phyloP scores from a whole-genome alignment of 1,140 invertebrate species.

The Agrilus planipennis region DNA sequence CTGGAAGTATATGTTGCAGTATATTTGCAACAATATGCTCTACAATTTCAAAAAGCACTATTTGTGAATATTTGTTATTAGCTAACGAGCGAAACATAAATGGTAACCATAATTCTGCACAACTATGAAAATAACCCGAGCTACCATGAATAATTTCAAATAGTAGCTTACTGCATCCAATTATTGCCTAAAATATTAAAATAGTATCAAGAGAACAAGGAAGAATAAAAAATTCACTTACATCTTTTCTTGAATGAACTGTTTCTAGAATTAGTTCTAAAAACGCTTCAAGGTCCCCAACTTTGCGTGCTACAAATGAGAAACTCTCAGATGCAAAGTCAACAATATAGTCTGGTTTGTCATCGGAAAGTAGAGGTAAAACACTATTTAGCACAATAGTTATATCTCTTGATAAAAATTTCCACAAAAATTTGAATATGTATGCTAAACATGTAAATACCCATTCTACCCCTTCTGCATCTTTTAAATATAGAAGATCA shows the following conservation, averaged over 20 bases:
- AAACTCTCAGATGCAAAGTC: slow-evolving; percentile 92
- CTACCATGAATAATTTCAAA: slow-evolving; percentile 79
- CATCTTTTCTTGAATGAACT: slow-evolving; percentile 51
- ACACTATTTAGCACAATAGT: slow-evolving; percentile 59
- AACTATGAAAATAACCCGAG: slow-evolving; percentile 69
- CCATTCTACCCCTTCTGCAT: slow-evolving; percentile 72
- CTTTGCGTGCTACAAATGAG: slow-evolving; percentile 81
- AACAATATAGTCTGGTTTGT: slow-evolving; percentile 66
- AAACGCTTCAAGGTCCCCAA: slow-evolving; percentile 66
- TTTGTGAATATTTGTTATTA: slow-evolving; percentile 39
- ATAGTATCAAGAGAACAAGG: slow-evolving; percentile 3
- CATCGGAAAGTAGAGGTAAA: slow-evolving; percentile 58
- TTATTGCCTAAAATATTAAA: slow-evolving; percentile 39
- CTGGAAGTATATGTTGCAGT: slow-evolving; percentile 41
- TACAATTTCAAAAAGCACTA: slow-evolving; percentile 49
- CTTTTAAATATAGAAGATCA: slow-evolving; percentile 59
- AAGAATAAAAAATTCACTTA: slow-evolving; percentile 40
- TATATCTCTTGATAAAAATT: slow-evolving; percentile 69
- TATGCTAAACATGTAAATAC: slow-evolving; percentile 73
- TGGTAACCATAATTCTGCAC: slow-evolving; percentile 49
- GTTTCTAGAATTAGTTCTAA: slow-evolving; percentile 56
- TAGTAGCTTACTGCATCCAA: slow-evolving; percentile 68
- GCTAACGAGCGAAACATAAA: slow-evolving; percentile 48
- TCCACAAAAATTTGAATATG: slow-evolving; percentile 78
- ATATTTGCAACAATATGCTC: slow-evolving; percentile 47